phyloP scores from a whole-genome alignment of 2,888 invertebrate species.

The Cacoxenus indagator region DNA sequence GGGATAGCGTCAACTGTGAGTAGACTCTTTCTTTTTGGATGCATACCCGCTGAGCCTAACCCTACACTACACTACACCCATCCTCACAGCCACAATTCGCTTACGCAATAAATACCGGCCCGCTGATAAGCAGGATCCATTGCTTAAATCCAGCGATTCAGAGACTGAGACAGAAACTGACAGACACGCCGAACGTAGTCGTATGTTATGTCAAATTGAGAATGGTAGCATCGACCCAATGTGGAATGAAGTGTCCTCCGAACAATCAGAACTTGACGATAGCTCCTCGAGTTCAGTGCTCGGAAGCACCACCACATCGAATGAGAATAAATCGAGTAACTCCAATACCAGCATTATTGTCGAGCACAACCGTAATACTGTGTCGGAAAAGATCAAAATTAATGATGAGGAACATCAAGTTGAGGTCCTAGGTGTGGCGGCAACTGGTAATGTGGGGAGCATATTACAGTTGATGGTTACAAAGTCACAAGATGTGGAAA shows the following conservation, averaged over 20 bases:
- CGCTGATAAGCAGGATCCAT: constrained; percentile 49
- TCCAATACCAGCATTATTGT: constrained; percentile 35
- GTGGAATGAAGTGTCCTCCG: constrained; percentile 48
- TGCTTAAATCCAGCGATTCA: constrained; percentile 63
- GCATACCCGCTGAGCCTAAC: neutral
- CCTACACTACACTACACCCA: neutral
- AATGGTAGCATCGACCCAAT: constrained; percentile 39
- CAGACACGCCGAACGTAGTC: constrained; percentile 31
- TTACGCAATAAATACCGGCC: constrained; percentile 58
- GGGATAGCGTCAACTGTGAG: constrained; percentile 68
- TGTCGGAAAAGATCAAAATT: constrained; percentile 25
- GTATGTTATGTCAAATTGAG: constrained; percentile 46
- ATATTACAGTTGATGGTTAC: constrained; percentile 18
- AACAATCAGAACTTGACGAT: constrained; percentile 32
- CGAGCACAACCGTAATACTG: constrained; percentile 29
- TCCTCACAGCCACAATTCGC: constrained; percentile 58
- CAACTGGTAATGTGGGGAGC: constrained; percentile 21
- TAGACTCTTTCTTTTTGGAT: neutral
- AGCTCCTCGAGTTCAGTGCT: constrained; percentile 35
- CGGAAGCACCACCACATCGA: constrained; percentile 41
- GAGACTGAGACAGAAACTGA: constrained; percentile 52
- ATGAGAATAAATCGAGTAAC: constrained; percentile 28
- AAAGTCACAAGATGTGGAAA: neutral
- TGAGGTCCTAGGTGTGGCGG: constrained; percentile 27
- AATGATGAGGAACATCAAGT: constrained; percentile 9